Percentiles rank a stretch among this genome's conserved stretches.
Conservation (phyloP, 2,888 invertebrate genomes). For the Megastigmus dorsalis region DNA sequence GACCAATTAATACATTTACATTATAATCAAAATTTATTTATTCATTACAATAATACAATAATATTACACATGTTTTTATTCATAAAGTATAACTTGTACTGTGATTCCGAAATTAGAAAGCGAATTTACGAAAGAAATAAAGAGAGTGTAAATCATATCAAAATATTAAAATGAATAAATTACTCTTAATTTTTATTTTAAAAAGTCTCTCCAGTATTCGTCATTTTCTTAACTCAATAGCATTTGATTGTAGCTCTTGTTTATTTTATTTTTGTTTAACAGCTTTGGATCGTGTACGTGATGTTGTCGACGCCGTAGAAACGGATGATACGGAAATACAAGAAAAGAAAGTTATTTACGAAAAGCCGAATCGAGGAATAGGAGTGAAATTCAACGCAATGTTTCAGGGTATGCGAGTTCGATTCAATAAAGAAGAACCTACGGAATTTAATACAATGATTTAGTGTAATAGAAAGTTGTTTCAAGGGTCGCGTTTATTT, state of each 20-base stretch:
- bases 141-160: background rate
- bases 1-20: slow-evolving; percentile 8
- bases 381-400: slow-evolving; percentile 65
- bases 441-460: slow-evolving; percentile 51
- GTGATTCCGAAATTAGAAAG: background rate
- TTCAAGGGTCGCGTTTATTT: background rate
- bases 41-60: slow-evolving; percentile 34
- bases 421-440: slow-evolving; percentile 59
- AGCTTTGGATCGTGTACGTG: slow-evolving; percentile 83
- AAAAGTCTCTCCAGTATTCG: background rate
- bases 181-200: no score
- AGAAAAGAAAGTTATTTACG: slow-evolving; percentile 54
- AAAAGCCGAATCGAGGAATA: slow-evolving; percentile 58
- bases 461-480: background rate
- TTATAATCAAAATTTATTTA: slow-evolving; percentile 47
- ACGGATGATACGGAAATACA: slow-evolving; percentile 70
- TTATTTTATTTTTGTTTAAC: slow-evolving; percentile 44
- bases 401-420: slow-evolving; percentile 64
- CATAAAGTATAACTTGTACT: slow-evolving; percentile 1
- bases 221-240: background rate
- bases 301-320: slow-evolving; percentile 78
- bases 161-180: background rate
- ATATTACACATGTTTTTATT: slow-evolving; percentile 15
- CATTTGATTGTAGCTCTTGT: background rate
- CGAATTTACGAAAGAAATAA: background rate